Evolutionary conservation across 2,888 invertebrate species (phyloP), one percentile per base, ranked within the genome.

Genomic region (Hydropsyche betteni): DNA sequence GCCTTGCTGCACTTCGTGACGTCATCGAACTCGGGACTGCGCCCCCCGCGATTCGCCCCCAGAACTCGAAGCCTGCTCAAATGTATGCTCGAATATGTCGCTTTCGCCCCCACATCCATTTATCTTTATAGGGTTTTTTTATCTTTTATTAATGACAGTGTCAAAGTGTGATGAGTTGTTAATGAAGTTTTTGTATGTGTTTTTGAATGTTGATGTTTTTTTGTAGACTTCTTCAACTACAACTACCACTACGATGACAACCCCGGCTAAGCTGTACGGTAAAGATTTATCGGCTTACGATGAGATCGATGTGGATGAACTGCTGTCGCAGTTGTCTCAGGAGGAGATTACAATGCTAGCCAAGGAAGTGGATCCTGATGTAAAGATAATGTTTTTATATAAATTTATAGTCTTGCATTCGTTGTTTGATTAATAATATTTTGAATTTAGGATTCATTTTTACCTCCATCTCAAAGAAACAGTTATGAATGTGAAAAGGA

Each of bases 361-460:
- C 82, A 97, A 97, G 88, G 98, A 99, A 90, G 98, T 98, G 81
- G 99, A 99, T 89, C 99, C 99, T 80, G 99, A 99, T 90, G 98
- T 98, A 88, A 95, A 95, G 1, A 33, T 2, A 8, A 24, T 64
- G 55, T 36, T 14, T 64, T 64, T 33, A 64, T 16, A 68, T n/a
- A 16, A 16, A 53, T 58, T 16, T 14, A 44, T 8, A 8, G 3
- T 44, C 3, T 2, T 44, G 1, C 1, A 3, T 34, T 10, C 64
- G 5, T 64, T 33, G 7, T 1, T 64, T 33, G 3, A 10, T 34
- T 69, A 44, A n/a, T 51, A n/a, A 4, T 53, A 1, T 61, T 6
- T 61, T 6, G 6, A 33, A 5, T 80, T 87, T 90, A 99, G 99
- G 99, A 99, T 88, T 94, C 95, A 83, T 93, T 98, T 86, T 90